phyloP scores from a whole-genome alignment of 2,113 vertebrate species.

The Suricata suricatta region DNA sequence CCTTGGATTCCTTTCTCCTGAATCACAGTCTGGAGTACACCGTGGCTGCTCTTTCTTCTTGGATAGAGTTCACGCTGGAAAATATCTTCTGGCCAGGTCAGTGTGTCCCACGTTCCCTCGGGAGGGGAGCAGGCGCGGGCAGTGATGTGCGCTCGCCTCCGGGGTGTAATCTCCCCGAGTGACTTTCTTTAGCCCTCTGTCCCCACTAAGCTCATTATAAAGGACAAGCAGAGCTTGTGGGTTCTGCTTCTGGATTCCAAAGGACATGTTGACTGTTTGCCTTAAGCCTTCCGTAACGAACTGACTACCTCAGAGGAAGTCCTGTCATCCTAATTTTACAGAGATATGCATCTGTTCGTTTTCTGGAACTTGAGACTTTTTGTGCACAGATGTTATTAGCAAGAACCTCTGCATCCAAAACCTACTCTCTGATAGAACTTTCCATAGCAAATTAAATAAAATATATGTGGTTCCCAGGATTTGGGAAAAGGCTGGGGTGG shows the following conservation, averaged over 20 bases:
- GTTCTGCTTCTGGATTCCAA: neutral
- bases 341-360: neutral
- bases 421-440: neutral
- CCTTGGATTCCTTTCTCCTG: conserved; percentile 96
- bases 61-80: conserved; percentile 97
- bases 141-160: neutral
- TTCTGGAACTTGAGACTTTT: neutral
- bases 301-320: no score
- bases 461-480: neutral
- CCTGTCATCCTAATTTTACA: neutral
- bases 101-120: neutral
- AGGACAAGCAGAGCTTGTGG: neutral
- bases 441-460: neutral
- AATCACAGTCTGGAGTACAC: conserved; percentile 98
- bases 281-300: neutral
- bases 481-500: neutral
- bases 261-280: neutral
- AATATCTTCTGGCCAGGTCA: conserved; percentile 94
- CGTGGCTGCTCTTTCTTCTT: conserved; percentile 94
- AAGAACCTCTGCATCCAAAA: neutral
- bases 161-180: conserved; percentile 31
- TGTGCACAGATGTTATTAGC: neutral
- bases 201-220: conserved; percentile 65
- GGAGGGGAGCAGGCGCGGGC: neutral
- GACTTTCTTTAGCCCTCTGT: neutral